Base-by-base conservation (phyloP, 2,113 vertebrate genomes). In the Amphilophus citrinellus region DNA sequence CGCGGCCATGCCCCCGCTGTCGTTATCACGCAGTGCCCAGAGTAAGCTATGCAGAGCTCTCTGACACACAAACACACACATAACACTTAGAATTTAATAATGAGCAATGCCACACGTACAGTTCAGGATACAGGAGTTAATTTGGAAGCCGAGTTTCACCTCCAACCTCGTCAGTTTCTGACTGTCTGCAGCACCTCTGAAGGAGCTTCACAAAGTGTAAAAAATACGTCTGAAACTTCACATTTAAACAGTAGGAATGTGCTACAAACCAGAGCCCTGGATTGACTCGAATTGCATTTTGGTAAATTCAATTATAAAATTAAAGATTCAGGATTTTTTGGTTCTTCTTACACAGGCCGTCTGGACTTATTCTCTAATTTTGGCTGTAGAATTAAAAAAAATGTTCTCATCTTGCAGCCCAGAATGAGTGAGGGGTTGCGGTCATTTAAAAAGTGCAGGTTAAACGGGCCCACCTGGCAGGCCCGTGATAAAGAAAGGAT, bases 11-110 rank as follows among this genome's bases (percentile, higher is more conserved):
- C 96, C 57, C 97, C 97, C 1, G 94, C 96, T 0, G 92, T 98
- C 80, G 93, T 98, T 85, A 94, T 98, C 95, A 97, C 97, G 0
- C 96, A 97, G 87, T 98, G 97, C 89, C 91, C 96, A 73, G 96
- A 97, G 97, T 98, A 89, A 97, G 96, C 18, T 17, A 9, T 1
- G 18, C 58, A 30, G 56, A 78, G 39, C 6, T 3, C 24, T 0
- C 10, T 2, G 9, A 42, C 15, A 3, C 18, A 73, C 7, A 9
- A 53, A 53, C 17, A 35, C 0, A 50, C 61, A 63, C 61, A n/a
- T 30, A 71, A 8, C 66, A 20, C 65, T 47, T 30, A 30, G 47
- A 68, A 50, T 30, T 20, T 50, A 50, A 50, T 44, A 50, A 50
- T 71, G 30, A 30, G 65, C 22, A 50, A 68, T 27, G 47, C 9